Evolutionary conservation across 1,140 invertebrate species (phyloP).

Genomic region (Panagrolaimus sp.): DNA sequence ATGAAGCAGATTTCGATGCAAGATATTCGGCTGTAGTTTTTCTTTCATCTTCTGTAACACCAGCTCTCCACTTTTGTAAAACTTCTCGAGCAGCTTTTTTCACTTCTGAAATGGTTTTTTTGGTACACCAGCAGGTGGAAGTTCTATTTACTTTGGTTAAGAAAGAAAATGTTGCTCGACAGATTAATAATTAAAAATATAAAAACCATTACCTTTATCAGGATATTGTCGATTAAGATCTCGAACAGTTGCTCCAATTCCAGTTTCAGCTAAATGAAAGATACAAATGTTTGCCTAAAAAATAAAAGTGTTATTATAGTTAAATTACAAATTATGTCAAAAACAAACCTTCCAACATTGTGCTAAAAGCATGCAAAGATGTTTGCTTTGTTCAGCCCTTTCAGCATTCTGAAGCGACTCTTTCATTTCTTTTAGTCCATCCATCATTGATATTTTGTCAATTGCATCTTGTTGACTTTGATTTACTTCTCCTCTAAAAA

Average conservation of each 20-base stretch:
- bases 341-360: constrained; percentile 3
- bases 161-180: no score
- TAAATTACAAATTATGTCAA: neutral
- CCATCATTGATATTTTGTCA: neutral
- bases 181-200: no score
- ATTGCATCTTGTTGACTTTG: neutral
- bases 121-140: no score
- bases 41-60: neutral
- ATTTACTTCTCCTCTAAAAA: constrained; percentile 1
- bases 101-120: no score
- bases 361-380: neutral
- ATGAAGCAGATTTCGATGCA: no score
- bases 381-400: neutral
- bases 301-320: neutral
- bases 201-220: no score
- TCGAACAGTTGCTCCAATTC: neutral
- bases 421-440: neutral
- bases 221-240: neutral
- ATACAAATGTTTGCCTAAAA: neutral
- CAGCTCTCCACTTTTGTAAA: neutral
- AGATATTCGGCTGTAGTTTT: no score
- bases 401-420: neutral
- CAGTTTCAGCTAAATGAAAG: neutral
- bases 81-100: neutral
- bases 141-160: no score